phyloP scores from a whole-genome alignment of 2,888 invertebrate species.

The Alsophila aescularia region DNA sequence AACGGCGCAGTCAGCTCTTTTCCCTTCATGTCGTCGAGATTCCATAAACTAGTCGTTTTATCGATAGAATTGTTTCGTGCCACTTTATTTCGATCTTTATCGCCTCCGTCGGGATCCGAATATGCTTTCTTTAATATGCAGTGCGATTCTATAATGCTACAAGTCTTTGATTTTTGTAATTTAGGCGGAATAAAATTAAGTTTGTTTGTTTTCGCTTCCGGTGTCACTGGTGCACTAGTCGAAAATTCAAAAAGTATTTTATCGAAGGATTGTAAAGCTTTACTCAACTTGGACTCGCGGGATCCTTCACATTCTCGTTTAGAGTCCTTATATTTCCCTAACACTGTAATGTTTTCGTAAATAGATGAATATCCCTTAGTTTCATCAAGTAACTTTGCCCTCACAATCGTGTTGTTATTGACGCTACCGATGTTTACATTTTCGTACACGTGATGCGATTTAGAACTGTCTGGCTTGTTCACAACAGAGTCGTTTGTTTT shows the following conservation, averaged over 20 bases:
- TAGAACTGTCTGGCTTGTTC: slow-evolving; percentile 57
- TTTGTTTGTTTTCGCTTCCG: slow-evolving; percentile 54
- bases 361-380: slow-evolving; percentile 76
- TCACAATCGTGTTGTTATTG: slow-evolving; percentile 48
- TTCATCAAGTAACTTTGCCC: slow-evolving; percentile 65
- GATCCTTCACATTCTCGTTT: slow-evolving; percentile 42
- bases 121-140: slow-evolving; percentile 86
- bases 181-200: slow-evolving; percentile 78
- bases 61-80: slow-evolving; percentile 78
- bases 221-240: slow-evolving; percentile 49
- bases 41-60: slow-evolving; percentile 85
- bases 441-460: slow-evolving; percentile 71
- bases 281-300: slow-evolving; percentile 70
- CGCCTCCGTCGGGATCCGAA: slow-evolving; percentile 73
- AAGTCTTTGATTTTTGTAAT: slow-evolving; percentile 88
- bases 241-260: slow-evolving; percentile 78
- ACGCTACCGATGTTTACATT: slow-evolving; percentile 72
- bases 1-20: slow-evolving; percentile 76
- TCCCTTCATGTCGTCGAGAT: slow-evolving; percentile 83
- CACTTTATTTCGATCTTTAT: slow-evolving; percentile 65
- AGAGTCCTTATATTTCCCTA: slow-evolving; percentile 54
- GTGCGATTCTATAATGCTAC: slow-evolving; percentile 88
- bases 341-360: slow-evolving; percentile 78
- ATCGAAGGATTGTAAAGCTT: slow-evolving; percentile 80
- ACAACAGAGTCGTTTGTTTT: slow-evolving; percentile 60